Evolutionary conservation across 37 sponge, comb jelly and placozoan genomes (phyloP).

Genomic region (Crambe crambe): DNA sequence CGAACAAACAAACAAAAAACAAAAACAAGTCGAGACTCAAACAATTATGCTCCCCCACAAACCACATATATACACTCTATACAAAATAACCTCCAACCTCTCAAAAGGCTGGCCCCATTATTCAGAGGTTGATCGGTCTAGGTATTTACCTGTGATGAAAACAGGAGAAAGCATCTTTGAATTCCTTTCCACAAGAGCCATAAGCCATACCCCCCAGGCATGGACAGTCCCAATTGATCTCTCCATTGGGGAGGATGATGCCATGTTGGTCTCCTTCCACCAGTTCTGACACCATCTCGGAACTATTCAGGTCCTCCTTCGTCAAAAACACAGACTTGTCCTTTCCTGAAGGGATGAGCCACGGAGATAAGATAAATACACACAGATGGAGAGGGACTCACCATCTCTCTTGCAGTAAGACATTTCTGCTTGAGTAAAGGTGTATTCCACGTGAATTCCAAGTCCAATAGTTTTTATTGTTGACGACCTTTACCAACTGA

Average conservation of each 20-base stretch:
- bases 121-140: not conserved
- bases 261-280: slow-evolving; percentile 69
- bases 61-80: too few species aligned
- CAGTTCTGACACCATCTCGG: slow-evolving; percentile 36
- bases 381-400: not conserved
- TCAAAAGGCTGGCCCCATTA: too few species aligned
- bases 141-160: slow-evolving; percentile 71
- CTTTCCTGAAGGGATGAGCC: slow-evolving; percentile 44
- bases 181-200: slow-evolving; percentile 87
- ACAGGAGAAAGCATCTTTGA: slow-evolving; percentile 84
- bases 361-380: not conserved
- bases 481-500: not conserved
- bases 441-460: not conserved
- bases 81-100: too few species aligned
- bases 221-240: slow-evolving; percentile 97
- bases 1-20: too few species aligned
- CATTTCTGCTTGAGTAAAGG: slow-evolving; percentile 24
- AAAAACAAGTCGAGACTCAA: too few species aligned
- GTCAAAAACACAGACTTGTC: slow-evolving; percentile 81
- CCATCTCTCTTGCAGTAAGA: slow-evolving; percentile 80
- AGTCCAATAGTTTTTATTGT: not conserved
- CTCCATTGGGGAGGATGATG: slow-evolving; percentile 81
- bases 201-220: slow-evolving; percentile 88
- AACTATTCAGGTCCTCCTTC: slow-evolving; percentile 73
- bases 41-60: not conserved